Evolutionary conservation across 2,888 invertebrate genomes (phyloP), one percentile per base, ranked within the genome.

Genomic region (Callinectes sapidus): DNA sequence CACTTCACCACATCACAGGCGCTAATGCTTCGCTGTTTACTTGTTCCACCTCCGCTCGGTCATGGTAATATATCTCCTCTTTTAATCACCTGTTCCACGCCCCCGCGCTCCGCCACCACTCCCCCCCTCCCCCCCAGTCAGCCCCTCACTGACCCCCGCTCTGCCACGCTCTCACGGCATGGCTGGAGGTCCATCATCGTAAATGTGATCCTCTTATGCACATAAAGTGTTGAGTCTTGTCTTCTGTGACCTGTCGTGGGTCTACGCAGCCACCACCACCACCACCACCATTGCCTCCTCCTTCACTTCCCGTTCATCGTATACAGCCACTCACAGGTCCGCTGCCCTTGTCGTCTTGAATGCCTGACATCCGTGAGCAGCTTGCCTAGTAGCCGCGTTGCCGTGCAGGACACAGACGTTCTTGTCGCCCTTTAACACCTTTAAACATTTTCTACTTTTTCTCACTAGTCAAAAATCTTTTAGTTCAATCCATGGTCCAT

Each of bases 1-100:
- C 28, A 28, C 71, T 13, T 71, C 71, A 71, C 28, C 28, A 28
- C 71, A n/a, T 71, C 71, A 71, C 28, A 71, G 71, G 71, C n/a
- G 71, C 71, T 71, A 71, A 71, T 71, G 28, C 13, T 28, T 23
- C 71, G 71, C 71, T 71, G 71, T 71, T 71, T 71, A 71, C 71
- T 28, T 71, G 71, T 71, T 71, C 71, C 71, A n/a, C 71, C 71
- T n/a, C 71, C 28, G 23, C 71, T n/a, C 28, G 8, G 71, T 28
- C 2, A 71, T 28, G 71, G 71, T n/a, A 71, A 71, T 71, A 71
- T 71, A 71, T 71, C 71, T 71, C 28, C 13, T 18, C 81, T 35
- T 81, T 35, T 81, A 81, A 81, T 81, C 32, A 81, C 81, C 81
- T 81, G 81, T 81, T 81, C 81, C 81, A 81, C 14, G 32, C 18